A percentile compares a stretch with the other conserved stretches of the same genome.
phyloP scores from a whole-genome alignment of 2,888 invertebrate species.

The Aphelenchoides bicaudatus region DNA sequence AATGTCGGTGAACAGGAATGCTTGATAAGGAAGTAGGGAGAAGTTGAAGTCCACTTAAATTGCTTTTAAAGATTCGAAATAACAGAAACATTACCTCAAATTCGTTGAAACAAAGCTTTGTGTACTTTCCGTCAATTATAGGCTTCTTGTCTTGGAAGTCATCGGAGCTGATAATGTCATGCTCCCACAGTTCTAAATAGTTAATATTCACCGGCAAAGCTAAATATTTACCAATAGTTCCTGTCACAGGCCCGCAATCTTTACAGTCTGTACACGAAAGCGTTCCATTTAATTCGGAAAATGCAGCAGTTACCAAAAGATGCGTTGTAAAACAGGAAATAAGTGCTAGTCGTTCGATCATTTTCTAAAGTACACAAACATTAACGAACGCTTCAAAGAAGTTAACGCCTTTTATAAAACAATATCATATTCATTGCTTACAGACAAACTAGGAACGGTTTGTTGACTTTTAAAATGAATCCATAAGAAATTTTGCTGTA shows the following conservation, averaged over 20 bases:
- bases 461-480: too few relatives aligned
- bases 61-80: neutral
- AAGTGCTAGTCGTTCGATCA: too few relatives aligned
- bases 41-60: neutral
- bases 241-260: neutral
- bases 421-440: too few relatives aligned
- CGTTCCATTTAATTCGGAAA: neutral
- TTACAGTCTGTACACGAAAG: neutral
- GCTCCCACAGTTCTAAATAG: constrained; percentile 4
- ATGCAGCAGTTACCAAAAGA: neutral
- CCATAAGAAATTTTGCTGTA: too few relatives aligned
- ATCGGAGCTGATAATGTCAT: neutral
- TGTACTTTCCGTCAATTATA: constrained; percentile 6
- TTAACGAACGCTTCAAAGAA: too few relatives aligned
- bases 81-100: neutral
- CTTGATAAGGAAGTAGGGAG: neutral
- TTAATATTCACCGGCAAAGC: too few relatives aligned
- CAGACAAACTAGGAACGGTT: too few relatives aligned
- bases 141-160: constrained; percentile 9
- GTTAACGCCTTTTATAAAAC: too few relatives aligned
- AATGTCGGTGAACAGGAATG: constrained; percentile 6
- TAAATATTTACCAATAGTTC: too few relatives aligned
- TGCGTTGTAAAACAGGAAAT: too few relatives aligned
- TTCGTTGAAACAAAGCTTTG: neutral
- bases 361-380: too few relatives aligned